phyloP scores from a whole-genome alignment of 2,797 vertebrate genomes.

The Epinephelus awoara region DNA sequence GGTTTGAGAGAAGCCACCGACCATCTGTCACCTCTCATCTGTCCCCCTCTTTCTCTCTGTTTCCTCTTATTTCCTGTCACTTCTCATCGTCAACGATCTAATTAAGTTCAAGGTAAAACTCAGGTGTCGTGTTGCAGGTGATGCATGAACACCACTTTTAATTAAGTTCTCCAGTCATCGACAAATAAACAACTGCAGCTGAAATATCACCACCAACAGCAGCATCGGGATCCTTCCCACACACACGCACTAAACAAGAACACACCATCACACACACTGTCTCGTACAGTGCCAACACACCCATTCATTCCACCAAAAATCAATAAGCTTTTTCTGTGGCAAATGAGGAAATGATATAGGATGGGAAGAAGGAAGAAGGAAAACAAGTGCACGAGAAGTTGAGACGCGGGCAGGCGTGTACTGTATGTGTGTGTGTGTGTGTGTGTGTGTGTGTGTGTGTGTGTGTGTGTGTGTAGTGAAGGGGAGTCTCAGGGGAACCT shows the following conservation, averaged over 20 bases:
- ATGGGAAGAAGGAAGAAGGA: neutral
- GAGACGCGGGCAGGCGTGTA: neutral
- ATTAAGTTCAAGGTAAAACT: neutral
- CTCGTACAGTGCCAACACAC: neutral
- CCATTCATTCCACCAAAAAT: slow-evolving; percentile 22
- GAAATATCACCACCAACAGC: slow-evolving; percentile 2
- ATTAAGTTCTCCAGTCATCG: slow-evolving; percentile 7
- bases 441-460: neutral
- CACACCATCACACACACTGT: neutral
- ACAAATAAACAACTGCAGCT: slow-evolving; percentile 1
- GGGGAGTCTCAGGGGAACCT: neutral
- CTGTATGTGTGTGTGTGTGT: neutral
- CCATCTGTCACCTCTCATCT: neutral
- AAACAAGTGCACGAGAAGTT: neutral
- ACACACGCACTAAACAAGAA: neutral
- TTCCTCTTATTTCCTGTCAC: neutral
- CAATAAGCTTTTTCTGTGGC: slow-evolving; percentile 33
- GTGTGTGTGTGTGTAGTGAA: too few relatives aligned
- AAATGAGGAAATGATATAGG: slow-evolving; percentile 40
- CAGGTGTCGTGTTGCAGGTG: neutral
- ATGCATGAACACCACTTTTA: neutral
- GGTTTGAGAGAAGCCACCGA: neutral
- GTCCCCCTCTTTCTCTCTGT: too few relatives aligned
- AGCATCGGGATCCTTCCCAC: neutral
- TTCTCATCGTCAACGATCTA: neutral